Evolutionary conservation across 2,888 invertebrate genomes (phyloP).

Genomic region (Andrena chrysosceles): DNA sequence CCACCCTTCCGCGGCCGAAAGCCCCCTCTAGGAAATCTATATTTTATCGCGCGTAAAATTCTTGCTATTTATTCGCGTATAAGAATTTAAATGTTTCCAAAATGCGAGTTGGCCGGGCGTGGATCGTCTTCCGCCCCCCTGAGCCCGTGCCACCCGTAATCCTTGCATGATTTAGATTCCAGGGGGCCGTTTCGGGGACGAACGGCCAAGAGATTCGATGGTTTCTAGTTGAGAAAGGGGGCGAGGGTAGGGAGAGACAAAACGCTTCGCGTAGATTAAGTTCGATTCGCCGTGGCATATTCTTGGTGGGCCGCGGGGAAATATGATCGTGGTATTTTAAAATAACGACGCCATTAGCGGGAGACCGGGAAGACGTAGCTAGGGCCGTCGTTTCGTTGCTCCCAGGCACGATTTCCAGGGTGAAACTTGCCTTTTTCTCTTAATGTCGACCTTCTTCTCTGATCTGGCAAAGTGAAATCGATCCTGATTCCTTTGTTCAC

Average conservation of each 20-base stretch:
- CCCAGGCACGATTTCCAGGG: conserved; percentile 60
- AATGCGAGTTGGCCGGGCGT: conserved; percentile 77
- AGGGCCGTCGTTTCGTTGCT: conserved; percentile 39
- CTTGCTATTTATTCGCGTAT: conserved; percentile 85
- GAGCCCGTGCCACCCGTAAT: conserved; percentile 73
- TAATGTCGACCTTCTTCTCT: neutral
- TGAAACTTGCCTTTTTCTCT: conserved; percentile 44
- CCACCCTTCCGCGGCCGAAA: conserved; percentile 68
- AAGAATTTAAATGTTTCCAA: conserved; percentile 85
- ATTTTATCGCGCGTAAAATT: conserved; percentile 85
- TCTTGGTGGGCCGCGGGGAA: conserved; percentile 75
- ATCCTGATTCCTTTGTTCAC: neutral
- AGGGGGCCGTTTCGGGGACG: conserved; percentile 71
- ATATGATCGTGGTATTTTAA: conserved; percentile 83
- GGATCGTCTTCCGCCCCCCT: conserved; percentile 53
- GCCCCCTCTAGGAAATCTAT: conserved; percentile 82
- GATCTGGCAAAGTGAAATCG: conserved; percentile 8
- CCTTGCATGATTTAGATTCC: conserved; percentile 82
- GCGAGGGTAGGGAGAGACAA: conserved; percentile 55
- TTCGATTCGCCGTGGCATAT: conserved; percentile 81
- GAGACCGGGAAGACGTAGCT: conserved; percentile 78
- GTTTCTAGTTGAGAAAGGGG: neutral
- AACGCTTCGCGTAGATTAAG: conserved; percentile 78
- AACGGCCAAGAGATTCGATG: conserved; percentile 51
- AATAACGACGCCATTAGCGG: conserved; percentile 84